Base-by-base conservation (phyloP, 2,888 invertebrate species). In the Pycnomerus fuliginosus region DNA sequence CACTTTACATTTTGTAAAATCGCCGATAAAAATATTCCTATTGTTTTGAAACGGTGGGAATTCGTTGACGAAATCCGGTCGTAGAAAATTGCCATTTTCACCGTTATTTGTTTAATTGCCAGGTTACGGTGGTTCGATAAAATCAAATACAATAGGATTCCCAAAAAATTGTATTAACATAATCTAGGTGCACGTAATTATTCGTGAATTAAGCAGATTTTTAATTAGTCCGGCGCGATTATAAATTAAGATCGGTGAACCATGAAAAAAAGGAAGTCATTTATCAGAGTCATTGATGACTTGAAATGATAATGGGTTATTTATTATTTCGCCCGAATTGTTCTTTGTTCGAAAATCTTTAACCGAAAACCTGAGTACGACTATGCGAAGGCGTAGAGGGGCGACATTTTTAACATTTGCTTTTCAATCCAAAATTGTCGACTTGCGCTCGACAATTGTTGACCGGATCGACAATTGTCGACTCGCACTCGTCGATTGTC, bases 211-310 rank as follows among this genome's bases (percentile, higher is more conserved):
- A 44, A 40, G 47, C 33, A 29, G 27, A 23, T 39, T 39, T 39
- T 39, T 64, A 64, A 64, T 64, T 64, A 60, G 57, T 55, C 40
- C 11, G 47, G 50, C 48, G 48, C 41, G 48, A 56, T 49, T 50
- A 61, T 61, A 60, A 61, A 62, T 61, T 60, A 55, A 48, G 44
- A 50, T 56, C 55, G 55, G 58, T 62, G 50, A 53, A 58, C 56
- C 62, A 53, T 61, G 52, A 56, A 61, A 58, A 46, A 58, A 53
- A 63, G 64, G 65, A 65, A 65, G 61, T 60, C 56, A 58, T 63
- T 58, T 60, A 61, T 65, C 64, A 61, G 56, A 55, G 22, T 8
- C 40, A 41, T 35, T 35, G 45, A 45, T 45, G 40, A 36, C 40
- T 45, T 15, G n/a, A n/a, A n/a, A n/a, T n/a, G n/a, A n/a, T n/a